Evolutionary conservation across 1,140 invertebrate species (phyloP), one percentile per base, ranked within the genome.

Genomic region (Drosophila sp.): DNA sequence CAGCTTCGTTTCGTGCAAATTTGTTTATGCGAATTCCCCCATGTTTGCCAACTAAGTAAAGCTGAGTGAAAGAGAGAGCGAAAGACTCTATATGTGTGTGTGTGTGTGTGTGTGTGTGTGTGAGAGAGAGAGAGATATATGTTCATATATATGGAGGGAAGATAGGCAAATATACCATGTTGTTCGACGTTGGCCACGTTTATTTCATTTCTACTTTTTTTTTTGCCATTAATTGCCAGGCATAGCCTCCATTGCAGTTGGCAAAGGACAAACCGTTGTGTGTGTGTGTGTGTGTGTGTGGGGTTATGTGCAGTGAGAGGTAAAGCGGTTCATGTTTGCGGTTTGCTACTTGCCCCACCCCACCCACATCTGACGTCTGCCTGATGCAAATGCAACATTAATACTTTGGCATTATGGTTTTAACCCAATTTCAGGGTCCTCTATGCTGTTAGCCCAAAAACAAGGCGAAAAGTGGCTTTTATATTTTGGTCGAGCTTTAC

Each of bases 371-470:
- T 27, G 44, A 27, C 23, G 44, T 50, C 61, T 35, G 60, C 56
- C 29, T 33, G 25, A 30, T 44, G 62, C 60, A 66, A 68, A 66
- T 76, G 80, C 80, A 79, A 73, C 76, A 84, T 84, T 84, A 84
- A 79, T 84, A 76, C 80, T 58, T 79, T 84, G 80, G 80, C 69
- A 76, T 84, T 84, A 84, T 84, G 80, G 80, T 70, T 83, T 83
- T 83, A 83, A 83, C 80, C 80, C 80, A 84, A 84, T 84, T 84
- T 81, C 44, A 65, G 80, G 80, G 74, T 74, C 74, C 44, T 41
- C 60, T 58, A 65, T 70, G 55, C 40, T 60, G 70, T 61, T 76
- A 66, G 74, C 32, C 23, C 56, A 57, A 32, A 64, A 63, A 76
- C 56, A 33, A 67, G 17, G 32, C 50, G 60, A 67, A 41, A 50